A percentile compares a stretch with the other conserved stretches of the same genome.
phyloP scores from a whole-genome alignment of 2,113 vertebrate species.

The Loxodonta africana region DNA sequence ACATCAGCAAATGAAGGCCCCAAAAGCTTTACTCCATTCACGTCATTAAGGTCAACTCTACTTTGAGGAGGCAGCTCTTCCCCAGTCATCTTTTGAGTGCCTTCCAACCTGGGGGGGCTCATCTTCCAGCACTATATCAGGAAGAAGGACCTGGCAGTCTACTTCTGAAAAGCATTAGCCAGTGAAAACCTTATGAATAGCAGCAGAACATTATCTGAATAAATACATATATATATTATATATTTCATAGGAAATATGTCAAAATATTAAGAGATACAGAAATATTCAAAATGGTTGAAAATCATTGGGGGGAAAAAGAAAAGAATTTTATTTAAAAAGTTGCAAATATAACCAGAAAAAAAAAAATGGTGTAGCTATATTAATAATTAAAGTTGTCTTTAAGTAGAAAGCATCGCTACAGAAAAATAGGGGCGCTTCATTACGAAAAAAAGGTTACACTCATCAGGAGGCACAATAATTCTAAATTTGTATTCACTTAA shows the following conservation, averaged over 20 bases:
- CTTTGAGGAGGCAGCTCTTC: no score
- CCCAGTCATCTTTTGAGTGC: no score
- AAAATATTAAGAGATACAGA: not conserved
- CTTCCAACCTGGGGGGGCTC: no score
- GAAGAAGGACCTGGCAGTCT: no score
- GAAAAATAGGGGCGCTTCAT: not conserved
- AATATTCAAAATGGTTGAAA: conserved; percentile 25
- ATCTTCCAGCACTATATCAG: no score
- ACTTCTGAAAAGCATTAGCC: no score
- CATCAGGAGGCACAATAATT: not conserved
- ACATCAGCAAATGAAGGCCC: no score
- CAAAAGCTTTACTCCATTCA: no score
- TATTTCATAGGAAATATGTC: not conserved
- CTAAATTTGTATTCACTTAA: conserved; percentile 27
- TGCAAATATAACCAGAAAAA: not conserved
- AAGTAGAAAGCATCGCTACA: not conserved
- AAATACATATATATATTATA: not conserved
- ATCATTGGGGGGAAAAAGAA: not conserved
- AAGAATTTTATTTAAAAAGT: not conserved
- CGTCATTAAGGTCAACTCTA: no score
- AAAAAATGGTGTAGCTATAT: not conserved
- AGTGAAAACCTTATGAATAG: no score
- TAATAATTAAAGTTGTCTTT: not conserved
- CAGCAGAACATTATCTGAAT: no score
- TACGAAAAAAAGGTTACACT: not conserved